A percentile compares a stretch with the other conserved stretches of the same genome.
phyloP scores from a whole-genome alignment of 2,113 vertebrate genomes.

The Podiceps cristatus region DNA sequence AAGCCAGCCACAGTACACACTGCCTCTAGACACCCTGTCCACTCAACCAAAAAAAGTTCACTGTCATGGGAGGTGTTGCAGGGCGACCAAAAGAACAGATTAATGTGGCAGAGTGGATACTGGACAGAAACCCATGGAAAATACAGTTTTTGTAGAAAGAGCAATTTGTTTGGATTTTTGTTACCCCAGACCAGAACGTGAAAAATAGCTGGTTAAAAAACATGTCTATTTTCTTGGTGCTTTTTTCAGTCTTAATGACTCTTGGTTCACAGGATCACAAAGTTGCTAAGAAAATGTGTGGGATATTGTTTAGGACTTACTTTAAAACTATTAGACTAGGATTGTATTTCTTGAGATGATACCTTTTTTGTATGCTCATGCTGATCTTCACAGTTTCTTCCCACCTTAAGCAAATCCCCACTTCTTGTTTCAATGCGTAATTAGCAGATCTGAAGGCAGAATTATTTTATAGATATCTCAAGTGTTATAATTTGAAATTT shows the following conservation, averaged over 20 bases:
- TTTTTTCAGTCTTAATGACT: not conserved
- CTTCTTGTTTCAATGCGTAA: not conserved
- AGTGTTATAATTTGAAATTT: not conserved
- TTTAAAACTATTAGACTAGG: not conserved
- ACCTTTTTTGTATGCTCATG: not conserved
- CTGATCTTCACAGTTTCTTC: not conserved
- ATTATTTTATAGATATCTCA: not conserved
- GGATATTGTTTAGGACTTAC: not conserved
- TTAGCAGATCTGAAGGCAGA: not conserved
- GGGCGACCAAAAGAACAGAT: not conserved
- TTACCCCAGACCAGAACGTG: not conserved
- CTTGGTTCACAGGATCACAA: not conserved
- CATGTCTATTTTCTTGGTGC: not conserved
- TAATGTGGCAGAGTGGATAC: not conserved
- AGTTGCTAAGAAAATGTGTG: not conserved
- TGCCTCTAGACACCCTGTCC: not conserved
- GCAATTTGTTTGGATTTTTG: not conserved
- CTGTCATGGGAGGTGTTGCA: not conserved
- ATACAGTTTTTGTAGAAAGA: not conserved
- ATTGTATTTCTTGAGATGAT: not conserved
- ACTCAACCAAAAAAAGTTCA: not conserved
- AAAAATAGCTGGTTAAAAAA: not conserved
- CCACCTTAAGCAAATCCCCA: not conserved
- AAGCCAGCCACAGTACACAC: not conserved
- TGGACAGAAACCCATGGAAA: not conserved